Percentiles rank a stretch among this genome's conserved stretches.
Conservation (phyloP, 1,140 invertebrate species). For the Apis cerana region DNA sequence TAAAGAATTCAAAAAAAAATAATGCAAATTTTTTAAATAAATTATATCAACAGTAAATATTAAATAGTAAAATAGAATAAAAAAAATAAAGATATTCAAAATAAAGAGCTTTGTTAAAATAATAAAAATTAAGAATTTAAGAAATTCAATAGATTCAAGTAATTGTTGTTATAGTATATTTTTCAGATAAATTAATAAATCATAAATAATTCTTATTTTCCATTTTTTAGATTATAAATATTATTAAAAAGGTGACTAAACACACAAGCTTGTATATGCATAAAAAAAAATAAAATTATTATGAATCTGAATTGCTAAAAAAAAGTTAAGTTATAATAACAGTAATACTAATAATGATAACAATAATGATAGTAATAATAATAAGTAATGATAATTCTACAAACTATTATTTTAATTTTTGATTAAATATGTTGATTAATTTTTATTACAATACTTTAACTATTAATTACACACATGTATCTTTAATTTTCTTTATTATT, state of each 20-base stretch:
- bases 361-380: neutral
- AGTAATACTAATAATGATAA: neutral
- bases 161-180: neutral
- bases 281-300: neutral
- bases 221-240: neutral
- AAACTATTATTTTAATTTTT: slow-evolving; percentile 14
- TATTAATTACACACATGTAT: neutral
- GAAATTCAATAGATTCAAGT: too few relatives aligned
- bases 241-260: slow-evolving; percentile 1
- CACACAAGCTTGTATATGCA: slow-evolving; percentile 31
- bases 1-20: neutral
- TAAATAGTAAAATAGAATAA: neutral
- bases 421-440: neutral
- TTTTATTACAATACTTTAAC: slow-evolving; percentile 8
- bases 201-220: neutral
- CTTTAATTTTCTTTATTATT: neutral
- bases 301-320: slow-evolving; percentile 37
- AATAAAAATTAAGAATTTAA: neutral
- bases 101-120: neutral
- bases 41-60: neutral
- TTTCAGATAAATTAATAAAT: neutral
- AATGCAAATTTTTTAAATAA: neutral
- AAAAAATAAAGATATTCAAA: too few relatives aligned
- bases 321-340: slow-evolving; percentile 10
- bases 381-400: neutral